A percentile compares a stretch with the other conserved stretches of the same genome.
phyloP scores from a whole-genome alignment of 1,140 invertebrate species.

The Mizuhopecten yessoensis region DNA sequence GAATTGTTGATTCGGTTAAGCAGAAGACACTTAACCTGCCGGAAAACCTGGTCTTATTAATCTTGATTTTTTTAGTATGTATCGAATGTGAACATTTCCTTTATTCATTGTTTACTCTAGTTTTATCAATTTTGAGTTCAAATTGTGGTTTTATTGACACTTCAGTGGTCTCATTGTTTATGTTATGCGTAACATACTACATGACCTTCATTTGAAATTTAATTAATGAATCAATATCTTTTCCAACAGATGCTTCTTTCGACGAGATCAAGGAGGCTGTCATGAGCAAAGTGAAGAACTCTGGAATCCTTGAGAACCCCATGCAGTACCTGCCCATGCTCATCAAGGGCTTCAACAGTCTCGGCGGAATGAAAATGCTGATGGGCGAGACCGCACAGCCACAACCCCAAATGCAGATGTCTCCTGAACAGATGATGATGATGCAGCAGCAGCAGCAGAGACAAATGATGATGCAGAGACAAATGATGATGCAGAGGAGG shows the following conservation, averaged over 20 bases:
- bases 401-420: background rate
- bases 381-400: background rate
- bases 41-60: no score
- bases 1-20: no score
- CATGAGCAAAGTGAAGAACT: background rate
- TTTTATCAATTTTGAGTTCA: background rate
- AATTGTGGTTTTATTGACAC: background rate
- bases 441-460: no score
- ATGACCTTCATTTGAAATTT: no score
- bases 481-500: background rate
- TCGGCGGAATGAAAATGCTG: background rate
- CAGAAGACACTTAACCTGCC: no score
- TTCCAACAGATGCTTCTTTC: background rate
- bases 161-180: background rate
- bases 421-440: background rate
- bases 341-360: background rate
- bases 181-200: no score
- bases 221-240: background rate
- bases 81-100: background rate
- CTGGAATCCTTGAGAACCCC: conserved; percentile 1
- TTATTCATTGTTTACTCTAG: no score
- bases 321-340: conserved; percentile 7
- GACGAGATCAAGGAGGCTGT: conserved; percentile 9
- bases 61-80: no score
- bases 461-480: conserved; percentile 11